Conservation (phyloP, 2,797 vertebrate genomes). For the Rhincodon typus region DNA sequence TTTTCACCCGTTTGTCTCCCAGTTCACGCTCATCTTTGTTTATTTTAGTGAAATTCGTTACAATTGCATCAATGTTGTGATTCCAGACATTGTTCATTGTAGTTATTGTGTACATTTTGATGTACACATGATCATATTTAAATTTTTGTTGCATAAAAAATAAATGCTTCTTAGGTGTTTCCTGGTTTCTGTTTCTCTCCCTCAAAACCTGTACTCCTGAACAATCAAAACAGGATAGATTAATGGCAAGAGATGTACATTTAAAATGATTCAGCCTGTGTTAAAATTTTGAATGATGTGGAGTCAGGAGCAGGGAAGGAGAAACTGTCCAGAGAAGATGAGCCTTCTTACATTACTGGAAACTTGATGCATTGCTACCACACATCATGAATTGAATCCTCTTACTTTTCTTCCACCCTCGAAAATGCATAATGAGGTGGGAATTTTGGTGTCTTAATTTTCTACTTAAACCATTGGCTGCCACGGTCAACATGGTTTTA, state of each 20-base stretch:
- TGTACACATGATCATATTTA: slow-evolving; percentile 72
- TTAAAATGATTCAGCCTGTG: not conserved
- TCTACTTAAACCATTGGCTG: not conserved
- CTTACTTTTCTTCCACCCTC: not conserved
- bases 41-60: slow-evolving; percentile 55
- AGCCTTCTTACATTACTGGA: not conserved
- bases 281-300: not conserved
- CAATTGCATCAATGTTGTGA: slow-evolving; percentile 62
- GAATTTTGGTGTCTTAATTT: not conserved
- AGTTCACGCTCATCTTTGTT: slow-evolving; percentile 69
- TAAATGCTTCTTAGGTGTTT: slow-evolving; percentile 81
- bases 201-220: slow-evolving; percentile 36
- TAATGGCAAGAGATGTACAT: slow-evolving; percentile 20
- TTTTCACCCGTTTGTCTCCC: slow-evolving; percentile 63
- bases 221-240: slow-evolving; percentile 15
- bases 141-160: slow-evolving; percentile 73
- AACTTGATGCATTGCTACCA: slow-evolving; percentile 11
- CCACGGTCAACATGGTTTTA: not conserved
- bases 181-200: slow-evolving; percentile 43
- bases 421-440: not conserved
- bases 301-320: slow-evolving; percentile 30
- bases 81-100: slow-evolving; percentile 72
- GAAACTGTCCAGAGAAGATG: slow-evolving; percentile 27
- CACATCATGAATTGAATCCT: not conserved
- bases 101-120: slow-evolving; percentile 63